phyloP scores from a whole-genome alignment of 2,888 invertebrate species.

The Tiliacea citrago region DNA sequence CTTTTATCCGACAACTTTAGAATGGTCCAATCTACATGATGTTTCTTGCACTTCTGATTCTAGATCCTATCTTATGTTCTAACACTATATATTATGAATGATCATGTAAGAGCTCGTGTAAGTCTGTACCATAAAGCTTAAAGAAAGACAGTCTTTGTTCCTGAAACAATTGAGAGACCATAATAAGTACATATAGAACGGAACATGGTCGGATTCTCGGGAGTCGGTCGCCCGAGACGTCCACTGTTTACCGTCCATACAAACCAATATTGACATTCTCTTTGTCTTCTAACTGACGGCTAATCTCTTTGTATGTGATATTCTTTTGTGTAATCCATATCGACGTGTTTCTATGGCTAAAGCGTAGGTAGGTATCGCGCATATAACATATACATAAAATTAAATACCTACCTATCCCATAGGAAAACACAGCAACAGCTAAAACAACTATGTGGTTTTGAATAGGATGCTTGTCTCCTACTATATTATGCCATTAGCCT shows the following conservation, averaged over 20 bases:
- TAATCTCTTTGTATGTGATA: conserved; percentile 84
- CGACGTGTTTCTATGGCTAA: conserved; percentile 66
- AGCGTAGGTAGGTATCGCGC: conserved; percentile 3
- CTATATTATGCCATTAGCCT: conserved; percentile 16
- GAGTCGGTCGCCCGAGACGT: conserved; percentile 78
- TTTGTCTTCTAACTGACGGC: conserved; percentile 85
- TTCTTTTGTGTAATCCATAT: conserved; percentile 79
- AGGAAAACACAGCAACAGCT: conserved; percentile 7
- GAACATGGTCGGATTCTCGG: conserved; percentile 81
- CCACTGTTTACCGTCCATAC: conserved; percentile 83
- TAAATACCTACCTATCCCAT: conserved; percentile 18
- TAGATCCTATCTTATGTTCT: conserved; percentile 6
- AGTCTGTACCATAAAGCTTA: conserved; percentile 45
- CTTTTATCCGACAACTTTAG: conserved; percentile 9
- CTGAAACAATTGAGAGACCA: conserved; percentile 78
- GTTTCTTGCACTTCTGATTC: neutral
- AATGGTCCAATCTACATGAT: neutral
- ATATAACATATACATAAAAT: conserved; percentile 30
- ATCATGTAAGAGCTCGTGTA: conserved; percentile 20
- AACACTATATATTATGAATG: conserved; percentile 6
- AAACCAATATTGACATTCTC: conserved; percentile 88
- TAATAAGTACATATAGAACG: conserved; percentile 71
- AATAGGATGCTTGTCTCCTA: conserved; percentile 4
- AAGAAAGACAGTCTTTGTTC: conserved; percentile 77
- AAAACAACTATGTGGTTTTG: conserved; percentile 18